Conservation (phyloP, 2,888 invertebrate species). For the Leucania comma region DNA sequence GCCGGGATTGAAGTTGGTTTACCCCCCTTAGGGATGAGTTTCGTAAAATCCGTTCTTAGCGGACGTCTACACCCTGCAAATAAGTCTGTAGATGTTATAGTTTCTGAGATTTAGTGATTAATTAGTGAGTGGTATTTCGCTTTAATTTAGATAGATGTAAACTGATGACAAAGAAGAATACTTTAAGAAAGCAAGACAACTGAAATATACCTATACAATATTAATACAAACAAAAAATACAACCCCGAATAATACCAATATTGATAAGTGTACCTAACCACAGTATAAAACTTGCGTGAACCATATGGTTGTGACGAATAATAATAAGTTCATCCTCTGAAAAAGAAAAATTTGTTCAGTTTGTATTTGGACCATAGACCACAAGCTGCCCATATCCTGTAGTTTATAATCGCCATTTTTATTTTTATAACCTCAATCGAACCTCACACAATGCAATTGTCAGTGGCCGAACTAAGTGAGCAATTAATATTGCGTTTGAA, state of each 20-base stretch:
- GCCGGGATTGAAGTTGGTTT: too few relatives aligned
- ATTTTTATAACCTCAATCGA: neutral
- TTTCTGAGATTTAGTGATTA: too few relatives aligned
- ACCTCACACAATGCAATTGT: constrained; percentile 37
- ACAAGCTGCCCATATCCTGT: neutral
- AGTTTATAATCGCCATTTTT: neutral
- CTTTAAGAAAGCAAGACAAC: neutral
- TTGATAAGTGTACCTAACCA: neutral
- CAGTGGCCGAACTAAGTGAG: constrained; percentile 50
- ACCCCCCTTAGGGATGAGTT: too few relatives aligned
- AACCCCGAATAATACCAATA: neutral
- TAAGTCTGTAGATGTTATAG: too few relatives aligned
- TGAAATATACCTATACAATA: neutral
- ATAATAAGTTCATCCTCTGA: neutral
- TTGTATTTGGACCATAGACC: neutral
- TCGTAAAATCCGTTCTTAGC: too few relatives aligned
- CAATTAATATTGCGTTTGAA: constrained; percentile 64
- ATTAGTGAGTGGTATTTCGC: too few relatives aligned
- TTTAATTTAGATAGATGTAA: too few relatives aligned
- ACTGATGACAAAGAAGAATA: too few relatives aligned
- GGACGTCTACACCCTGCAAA: too few relatives aligned
- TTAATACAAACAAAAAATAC: neutral
- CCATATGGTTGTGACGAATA: constrained; percentile 2
- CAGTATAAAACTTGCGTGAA: neutral
- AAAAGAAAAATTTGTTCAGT: neutral